phyloP scores from a whole-genome alignment of 2,113 vertebrate species.

The Jacana jacana region DNA sequence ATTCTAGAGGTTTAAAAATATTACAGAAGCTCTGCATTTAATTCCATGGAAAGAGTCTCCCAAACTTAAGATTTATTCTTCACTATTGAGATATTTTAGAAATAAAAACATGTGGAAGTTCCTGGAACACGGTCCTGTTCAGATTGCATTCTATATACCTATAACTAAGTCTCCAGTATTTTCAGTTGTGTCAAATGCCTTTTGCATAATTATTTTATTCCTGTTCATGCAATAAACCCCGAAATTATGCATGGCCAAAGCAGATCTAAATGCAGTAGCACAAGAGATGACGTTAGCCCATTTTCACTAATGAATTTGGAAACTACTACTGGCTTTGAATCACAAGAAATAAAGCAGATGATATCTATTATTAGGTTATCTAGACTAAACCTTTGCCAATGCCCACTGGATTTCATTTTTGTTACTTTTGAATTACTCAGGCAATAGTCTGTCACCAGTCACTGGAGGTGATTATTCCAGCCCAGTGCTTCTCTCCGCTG shows the following conservation, averaged over 20 bases:
- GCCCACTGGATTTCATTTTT: slow-evolving; percentile 39
- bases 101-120: neutral
- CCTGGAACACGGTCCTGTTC: neutral
- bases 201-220: neutral
- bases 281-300: neutral
- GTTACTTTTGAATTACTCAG: slow-evolving; percentile 42
- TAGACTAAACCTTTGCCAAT: slow-evolving; percentile 1
- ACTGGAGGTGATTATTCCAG: slow-evolving; percentile 56
- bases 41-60: neutral
- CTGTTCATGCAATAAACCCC: neutral
- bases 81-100: neutral
- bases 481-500: slow-evolving; percentile 43
- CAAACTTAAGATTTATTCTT: neutral
- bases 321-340: neutral
- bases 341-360: neutral
- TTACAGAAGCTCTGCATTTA: neutral
- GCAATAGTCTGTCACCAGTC: slow-evolving; percentile 47
- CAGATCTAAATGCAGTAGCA: neutral
- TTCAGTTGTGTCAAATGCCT: neutral
- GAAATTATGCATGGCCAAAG: neutral
- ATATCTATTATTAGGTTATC: slow-evolving; percentile 40
- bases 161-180: neutral
- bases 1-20: neutral
- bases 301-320: slow-evolving; percentile 32
- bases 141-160: neutral